phyloP scores from a whole-genome alignment of 2,113 vertebrate species.

The Dicerorhinus sumatrensis region DNA sequence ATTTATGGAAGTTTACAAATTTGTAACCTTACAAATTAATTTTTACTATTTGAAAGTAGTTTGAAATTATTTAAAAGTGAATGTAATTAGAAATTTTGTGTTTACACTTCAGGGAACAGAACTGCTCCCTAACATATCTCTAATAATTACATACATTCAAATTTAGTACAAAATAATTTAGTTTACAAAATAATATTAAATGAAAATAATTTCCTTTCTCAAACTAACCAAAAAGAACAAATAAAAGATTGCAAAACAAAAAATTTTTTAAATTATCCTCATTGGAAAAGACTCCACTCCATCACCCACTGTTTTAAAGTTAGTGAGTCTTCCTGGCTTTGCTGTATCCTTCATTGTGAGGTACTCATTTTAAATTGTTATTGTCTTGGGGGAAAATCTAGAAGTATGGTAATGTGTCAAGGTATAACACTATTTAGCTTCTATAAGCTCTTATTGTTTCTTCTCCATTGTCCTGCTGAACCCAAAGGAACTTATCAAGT shows the following conservation, averaged over 20 bases:
- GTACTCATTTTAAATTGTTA: neutral
- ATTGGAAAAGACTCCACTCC: neutral
- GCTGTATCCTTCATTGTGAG: neutral
- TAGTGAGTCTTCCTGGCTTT: neutral
- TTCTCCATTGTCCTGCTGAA: constrained; percentile 36
- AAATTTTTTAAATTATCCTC: constrained; percentile 10
- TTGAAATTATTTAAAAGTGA: neutral
- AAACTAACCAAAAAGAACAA: neutral
- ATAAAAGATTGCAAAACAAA: neutral
- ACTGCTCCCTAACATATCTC: neutral
- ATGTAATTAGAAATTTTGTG: neutral
- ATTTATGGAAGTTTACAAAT: neutral
- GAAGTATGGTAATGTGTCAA: neutral
- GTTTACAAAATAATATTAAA: constrained; percentile 21
- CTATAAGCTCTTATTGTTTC: neutral
- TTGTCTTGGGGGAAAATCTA: neutral
- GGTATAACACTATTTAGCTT: neutral
- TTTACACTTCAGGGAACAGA: constrained; percentile 3
- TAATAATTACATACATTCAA: neutral
- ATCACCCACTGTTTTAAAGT: neutral
- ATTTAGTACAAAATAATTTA: neutral
- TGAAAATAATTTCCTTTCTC: neutral
- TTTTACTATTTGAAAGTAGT: constrained; percentile 18
- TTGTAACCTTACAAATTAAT: neutral
- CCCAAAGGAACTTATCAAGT: neutral